These are phyloP conservation scores for Vanessa atalanta DNA, from an alignment of 1,140 invertebrate genomes.

Conservation along the genomic window DNA sequence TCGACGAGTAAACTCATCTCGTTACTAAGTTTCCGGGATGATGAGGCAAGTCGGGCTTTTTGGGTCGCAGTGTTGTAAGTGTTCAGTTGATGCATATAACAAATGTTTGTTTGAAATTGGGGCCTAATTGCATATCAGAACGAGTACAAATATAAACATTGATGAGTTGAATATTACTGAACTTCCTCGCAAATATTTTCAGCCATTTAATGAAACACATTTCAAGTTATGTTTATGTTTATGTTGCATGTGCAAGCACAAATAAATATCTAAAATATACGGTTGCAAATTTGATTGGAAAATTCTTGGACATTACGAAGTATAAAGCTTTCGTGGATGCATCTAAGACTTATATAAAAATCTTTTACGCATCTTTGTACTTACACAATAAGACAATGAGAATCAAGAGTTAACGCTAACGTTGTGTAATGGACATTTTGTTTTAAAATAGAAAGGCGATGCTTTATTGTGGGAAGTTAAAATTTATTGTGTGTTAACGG, in stretches of 20 bases:
- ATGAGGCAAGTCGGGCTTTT: conserved; percentile 25
- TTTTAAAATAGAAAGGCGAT: conserved; percentile 49
- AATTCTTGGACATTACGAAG: background rate
- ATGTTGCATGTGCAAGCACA: too few relatives aligned
- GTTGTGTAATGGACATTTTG: conserved; percentile 45
- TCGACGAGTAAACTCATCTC: conserved; percentile 22
- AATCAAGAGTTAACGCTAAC: conserved; percentile 46
- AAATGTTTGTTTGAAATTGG: conserved; percentile 6
- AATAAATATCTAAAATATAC: background rate
- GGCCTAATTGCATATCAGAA: background rate
- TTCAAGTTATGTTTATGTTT: background rate
- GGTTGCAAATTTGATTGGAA: background rate
- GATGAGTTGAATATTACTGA: background rate
- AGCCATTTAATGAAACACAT: background rate
- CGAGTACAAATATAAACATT: background rate
- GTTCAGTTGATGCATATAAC: conserved; percentile 10
- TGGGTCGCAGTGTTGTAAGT: conserved; percentile 22
- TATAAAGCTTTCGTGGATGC: background rate
- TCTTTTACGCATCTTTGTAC: conserved; percentile 39
- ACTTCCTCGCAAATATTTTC: background rate
- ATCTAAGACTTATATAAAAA: conserved; percentile 27
- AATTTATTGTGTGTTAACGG: conserved; percentile 49
- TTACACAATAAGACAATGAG: conserved; percentile 49
- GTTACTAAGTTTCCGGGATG: conserved; percentile 36
- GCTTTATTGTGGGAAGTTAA: conserved; percentile 45